Conservation (phyloP, 1,140 invertebrate genomes). For the Lethrus apterus region DNA sequence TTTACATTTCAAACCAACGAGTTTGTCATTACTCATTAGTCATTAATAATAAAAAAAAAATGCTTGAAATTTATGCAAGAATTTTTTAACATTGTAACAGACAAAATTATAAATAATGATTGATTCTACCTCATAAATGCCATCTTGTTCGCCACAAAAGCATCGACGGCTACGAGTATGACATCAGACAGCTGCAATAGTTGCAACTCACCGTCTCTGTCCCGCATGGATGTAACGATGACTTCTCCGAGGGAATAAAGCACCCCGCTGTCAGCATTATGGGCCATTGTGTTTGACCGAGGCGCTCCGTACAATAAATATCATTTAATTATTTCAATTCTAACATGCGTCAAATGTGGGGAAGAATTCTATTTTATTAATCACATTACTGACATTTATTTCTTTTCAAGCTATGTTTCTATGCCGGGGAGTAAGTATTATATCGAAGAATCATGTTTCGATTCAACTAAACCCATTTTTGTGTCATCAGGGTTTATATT, state of each 20-base stretch:
- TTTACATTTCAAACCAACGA: too few relatives aligned
- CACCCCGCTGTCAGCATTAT: slow-evolving; percentile 13
- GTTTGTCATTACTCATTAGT: too few relatives aligned
- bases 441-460: slow-evolving; percentile 2
- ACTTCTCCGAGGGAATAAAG: slow-evolving; percentile 7
- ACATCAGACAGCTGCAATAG: slow-evolving; percentile 10
- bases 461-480: slow-evolving; percentile 10
- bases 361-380: slow-evolving; percentile 7
- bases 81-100: too few relatives aligned
- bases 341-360: too few relatives aligned
- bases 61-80: too few relatives aligned
- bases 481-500: slow-evolving; percentile 5
- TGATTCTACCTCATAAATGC: too few relatives aligned
- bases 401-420: slow-evolving; percentile 1
- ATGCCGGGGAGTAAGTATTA: background rate
- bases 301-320: slow-evolving; percentile 13
- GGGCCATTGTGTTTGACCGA: slow-evolving; percentile 11
- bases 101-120: too few relatives aligned
- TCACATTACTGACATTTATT: slow-evolving; percentile 4
- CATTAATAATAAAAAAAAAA: too few relatives aligned
- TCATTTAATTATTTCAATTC: slow-evolving; percentile 14
- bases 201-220: slow-evolving; percentile 1
- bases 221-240: background rate
- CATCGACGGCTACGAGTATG: too few relatives aligned
- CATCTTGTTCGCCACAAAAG: too few relatives aligned